A percentile compares a stretch with the other conserved stretches of the same genome.
Evolutionary conservation across 1,140 invertebrate species (phyloP).

Genomic region (Pemphigus obesinymphae): DNA sequence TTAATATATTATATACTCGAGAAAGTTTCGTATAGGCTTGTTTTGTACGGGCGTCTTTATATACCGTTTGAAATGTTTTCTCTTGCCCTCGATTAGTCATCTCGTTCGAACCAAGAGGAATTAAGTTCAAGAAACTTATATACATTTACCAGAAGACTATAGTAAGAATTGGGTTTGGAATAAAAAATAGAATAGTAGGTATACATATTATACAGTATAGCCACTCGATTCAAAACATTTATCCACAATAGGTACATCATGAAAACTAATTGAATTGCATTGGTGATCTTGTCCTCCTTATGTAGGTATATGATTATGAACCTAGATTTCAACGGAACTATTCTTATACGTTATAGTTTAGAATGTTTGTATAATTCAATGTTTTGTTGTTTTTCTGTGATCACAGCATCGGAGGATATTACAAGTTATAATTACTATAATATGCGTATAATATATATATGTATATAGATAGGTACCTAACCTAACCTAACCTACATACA

Average conservation of each 20-base stretch:
- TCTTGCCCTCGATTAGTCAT: slow-evolving; percentile 34
- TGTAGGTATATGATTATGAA: background rate
- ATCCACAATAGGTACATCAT: too few relatives aligned
- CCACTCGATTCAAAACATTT: background rate
- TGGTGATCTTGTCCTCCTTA: background rate
- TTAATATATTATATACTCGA: background rate
- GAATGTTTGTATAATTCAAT: too few relatives aligned
- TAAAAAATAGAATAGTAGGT: background rate
- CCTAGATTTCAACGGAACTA: background rate
- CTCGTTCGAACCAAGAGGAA: background rate
- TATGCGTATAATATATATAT: too few relatives aligned
- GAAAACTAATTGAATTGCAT: background rate
- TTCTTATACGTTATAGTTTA: too few relatives aligned
- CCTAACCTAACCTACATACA: too few relatives aligned
- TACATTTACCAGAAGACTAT: too few relatives aligned
- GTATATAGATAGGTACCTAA: too few relatives aligned
- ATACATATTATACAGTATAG: background rate
- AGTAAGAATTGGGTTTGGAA: background rate
- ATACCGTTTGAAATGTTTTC: slow-evolving; percentile 36
- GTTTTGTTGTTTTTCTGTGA: too few relatives aligned
- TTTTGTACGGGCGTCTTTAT: background rate
- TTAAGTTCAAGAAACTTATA: background rate
- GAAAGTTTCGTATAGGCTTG: background rate
- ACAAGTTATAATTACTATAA: too few relatives aligned
- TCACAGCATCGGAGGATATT: too few relatives aligned